Percentiles rank a stretch among this genome's conserved stretches.
These are phyloP conservation scores for Apoda limacodes DNA, from an alignment of 2,888 invertebrate species.

Conservation along the genomic window DNA sequence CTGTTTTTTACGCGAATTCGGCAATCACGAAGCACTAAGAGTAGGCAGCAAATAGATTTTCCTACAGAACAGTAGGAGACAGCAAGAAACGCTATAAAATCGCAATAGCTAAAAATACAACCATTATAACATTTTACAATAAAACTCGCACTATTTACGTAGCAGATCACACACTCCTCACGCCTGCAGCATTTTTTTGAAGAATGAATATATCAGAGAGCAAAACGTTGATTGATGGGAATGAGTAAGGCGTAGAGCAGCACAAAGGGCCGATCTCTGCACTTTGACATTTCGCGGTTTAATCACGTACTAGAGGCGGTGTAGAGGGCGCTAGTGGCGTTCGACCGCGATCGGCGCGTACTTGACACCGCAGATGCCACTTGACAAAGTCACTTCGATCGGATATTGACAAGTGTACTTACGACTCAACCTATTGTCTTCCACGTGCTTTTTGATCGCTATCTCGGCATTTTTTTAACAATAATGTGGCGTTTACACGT, in stretches of 20 bases:
- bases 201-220: slow-evolving; percentile 51
- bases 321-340: slow-evolving; percentile 40
- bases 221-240: slow-evolving; percentile 45
- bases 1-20: too few species aligned
- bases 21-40: too few species aligned
- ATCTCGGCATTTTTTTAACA: slow-evolving; percentile 24
- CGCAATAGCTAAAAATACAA: too few species aligned
- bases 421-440: slow-evolving; percentile 28
- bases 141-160: too few species aligned
- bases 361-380: slow-evolving; percentile 58
- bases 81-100: too few species aligned
- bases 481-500: too few species aligned
- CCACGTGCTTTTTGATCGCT: slow-evolving; percentile 29
- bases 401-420: slow-evolving; percentile 30
- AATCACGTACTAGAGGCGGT: slow-evolving; percentile 57
- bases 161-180: too few species aligned
- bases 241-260: slow-evolving; percentile 23
- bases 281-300: slow-evolving; percentile 68
- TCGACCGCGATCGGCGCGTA: slow-evolving; percentile 39
- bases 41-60: too few species aligned
- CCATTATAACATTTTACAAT: too few species aligned
- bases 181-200: slow-evolving; percentile 47
- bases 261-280: slow-evolving; percentile 63
- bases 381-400: slow-evolving; percentile 44
- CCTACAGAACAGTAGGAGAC: too few species aligned